phyloP scores from a whole-genome alignment of 1,140 invertebrate species.

The Drosophila dunni region DNA sequence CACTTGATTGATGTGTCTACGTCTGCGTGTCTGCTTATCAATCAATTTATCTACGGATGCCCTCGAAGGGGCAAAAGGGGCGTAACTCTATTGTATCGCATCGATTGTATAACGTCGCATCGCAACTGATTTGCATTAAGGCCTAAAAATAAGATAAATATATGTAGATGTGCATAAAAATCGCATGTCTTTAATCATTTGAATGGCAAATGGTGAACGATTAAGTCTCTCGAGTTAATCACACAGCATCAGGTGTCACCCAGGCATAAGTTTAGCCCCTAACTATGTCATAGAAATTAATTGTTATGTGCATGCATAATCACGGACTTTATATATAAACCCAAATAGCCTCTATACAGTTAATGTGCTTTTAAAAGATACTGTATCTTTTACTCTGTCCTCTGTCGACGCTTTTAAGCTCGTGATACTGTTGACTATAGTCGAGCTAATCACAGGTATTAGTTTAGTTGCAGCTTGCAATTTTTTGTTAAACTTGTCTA shows the following conservation, averaged over 20 bases:
- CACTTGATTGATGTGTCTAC: conserved; percentile 48
- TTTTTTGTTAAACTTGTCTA: no score
- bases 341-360: not conserved
- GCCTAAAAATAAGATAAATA: conserved; percentile 15
- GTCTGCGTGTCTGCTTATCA: conserved; percentile 30
- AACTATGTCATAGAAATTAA: conserved; percentile 48
- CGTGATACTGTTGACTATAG: no score
- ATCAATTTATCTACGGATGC: conserved; percentile 50
- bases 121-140: conserved; percentile 23
- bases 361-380: no score
- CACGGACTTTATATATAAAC: not conserved
- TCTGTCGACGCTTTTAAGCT: no score
- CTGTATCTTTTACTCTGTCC: no score
- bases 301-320: conserved; percentile 34
- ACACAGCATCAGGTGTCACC: conserved; percentile 27
- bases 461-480: no score
- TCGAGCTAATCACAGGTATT: no score
- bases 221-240: conserved; percentile 36
- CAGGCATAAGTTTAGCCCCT: conserved; percentile 20
- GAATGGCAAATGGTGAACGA: conserved; percentile 16
- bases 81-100: conserved; percentile 30
- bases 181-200: not conserved
- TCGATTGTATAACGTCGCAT: conserved; percentile 39
- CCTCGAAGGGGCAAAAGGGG: conserved; percentile 7
- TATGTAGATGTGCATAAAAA: not conserved